Percentiles rank a stretch among this genome's conserved stretches.
Conservation (phyloP, 1,140 invertebrate genomes). For the Zaprionus nigranus region DNA sequence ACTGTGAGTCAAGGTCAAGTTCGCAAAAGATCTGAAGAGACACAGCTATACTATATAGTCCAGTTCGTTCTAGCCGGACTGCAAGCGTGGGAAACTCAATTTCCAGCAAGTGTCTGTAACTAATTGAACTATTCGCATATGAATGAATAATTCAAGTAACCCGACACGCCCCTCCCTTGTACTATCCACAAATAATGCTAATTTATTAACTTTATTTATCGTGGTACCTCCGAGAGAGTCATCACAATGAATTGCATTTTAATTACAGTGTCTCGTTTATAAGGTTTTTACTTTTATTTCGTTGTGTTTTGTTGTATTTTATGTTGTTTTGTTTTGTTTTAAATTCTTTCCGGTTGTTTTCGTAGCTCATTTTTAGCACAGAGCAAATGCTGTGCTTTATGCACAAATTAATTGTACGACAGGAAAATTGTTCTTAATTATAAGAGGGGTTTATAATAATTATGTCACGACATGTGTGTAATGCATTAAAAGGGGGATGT, state of each 20-base stretch:
- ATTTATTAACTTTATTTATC: constrained; percentile 53
- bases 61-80: constrained; percentile 8
- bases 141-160: constrained; percentile 44
- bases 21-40: constrained; percentile 12
- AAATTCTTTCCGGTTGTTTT: constrained; percentile 63
- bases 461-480: neutral
- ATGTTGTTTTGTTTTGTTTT: constrained; percentile 39
- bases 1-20: constrained; percentile 60
- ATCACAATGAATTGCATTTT: constrained; percentile 66
- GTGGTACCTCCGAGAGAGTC: constrained; percentile 36
- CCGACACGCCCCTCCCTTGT: constrained; percentile 18
- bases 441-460: neutral
- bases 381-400: constrained; percentile 33
- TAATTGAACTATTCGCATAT: constrained; percentile 69
- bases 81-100: constrained; percentile 68
- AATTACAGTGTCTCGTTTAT: constrained; percentile 53
- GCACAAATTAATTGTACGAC: constrained; percentile 41
- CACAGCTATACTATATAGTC: constrained; percentile 16
- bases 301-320: constrained; percentile 17
- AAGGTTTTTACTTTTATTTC: constrained; percentile 13
- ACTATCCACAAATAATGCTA: constrained; percentile 15
- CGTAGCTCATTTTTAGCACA: no score
- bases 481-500: no score
- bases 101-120: constrained; percentile 37
- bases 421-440: constrained; percentile 4